Evolutionary conservation across 2,113 vertebrate species (phyloP).

Genomic region (Tragelaphus strepsiceros): DNA sequence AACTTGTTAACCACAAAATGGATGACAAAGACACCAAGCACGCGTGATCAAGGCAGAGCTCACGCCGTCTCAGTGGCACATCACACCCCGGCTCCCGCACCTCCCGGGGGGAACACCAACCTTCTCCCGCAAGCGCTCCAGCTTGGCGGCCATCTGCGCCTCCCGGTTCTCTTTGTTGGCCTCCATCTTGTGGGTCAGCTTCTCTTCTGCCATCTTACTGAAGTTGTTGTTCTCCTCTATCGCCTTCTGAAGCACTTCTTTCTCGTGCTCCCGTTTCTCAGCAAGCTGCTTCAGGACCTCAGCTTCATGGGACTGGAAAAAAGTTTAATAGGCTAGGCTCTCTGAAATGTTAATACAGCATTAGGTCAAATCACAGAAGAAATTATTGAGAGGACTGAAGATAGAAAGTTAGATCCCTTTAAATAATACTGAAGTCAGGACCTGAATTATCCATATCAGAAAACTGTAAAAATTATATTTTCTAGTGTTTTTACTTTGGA

Average conservation of each 20-base stretch:
- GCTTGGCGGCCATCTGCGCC: constrained; percentile 92
- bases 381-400: neutral
- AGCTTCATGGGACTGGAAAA: constrained; percentile 89
- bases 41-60: neutral
- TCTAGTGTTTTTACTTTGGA: constrained; percentile 11
- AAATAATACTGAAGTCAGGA: neutral
- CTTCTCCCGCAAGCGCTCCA: constrained; percentile 96
- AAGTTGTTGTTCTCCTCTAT: constrained; percentile 95
- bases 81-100: too few relatives aligned
- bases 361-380: neutral
- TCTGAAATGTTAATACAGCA: neutral
- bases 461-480: neutral
- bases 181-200: constrained; percentile 96
- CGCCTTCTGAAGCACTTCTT: constrained; percentile 96
- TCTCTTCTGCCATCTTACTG: constrained; percentile 95
- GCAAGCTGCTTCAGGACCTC: constrained; percentile 94
- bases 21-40: neutral
- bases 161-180: constrained; percentile 94
- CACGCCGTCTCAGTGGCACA: neutral
- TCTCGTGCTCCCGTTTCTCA: constrained; percentile 95
- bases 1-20: neutral
- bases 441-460: neutral
- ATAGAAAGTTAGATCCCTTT: neutral
- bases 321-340: neutral
- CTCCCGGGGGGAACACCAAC: constrained; percentile 71